Evolutionary conservation across 2,113 vertebrate species (phyloP), one percentile per base, ranked within the genome.

Genomic region (Cryptomyrus ogoouensis): DNA sequence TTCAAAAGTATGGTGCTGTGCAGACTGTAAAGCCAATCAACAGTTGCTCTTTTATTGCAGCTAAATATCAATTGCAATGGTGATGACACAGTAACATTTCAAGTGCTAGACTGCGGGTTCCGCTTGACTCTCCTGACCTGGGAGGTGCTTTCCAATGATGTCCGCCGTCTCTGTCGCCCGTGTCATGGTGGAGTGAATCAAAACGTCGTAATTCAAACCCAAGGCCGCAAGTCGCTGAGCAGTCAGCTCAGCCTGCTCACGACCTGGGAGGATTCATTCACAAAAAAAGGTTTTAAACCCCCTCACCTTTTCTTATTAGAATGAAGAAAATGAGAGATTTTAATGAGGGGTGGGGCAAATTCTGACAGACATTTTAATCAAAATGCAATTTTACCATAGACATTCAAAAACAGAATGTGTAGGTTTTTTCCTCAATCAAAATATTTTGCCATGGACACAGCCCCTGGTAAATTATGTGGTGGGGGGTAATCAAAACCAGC

Each of bases 131-230:
- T 21, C 52, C 94, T 93, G 91, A 98, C 98, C 98, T 94, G 98
- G 96, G 46, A 99, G 95, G 94, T 98, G 93, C 92, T 97, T 98
- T 94, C 97, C 97, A 93, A 98, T 97, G 89, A 99, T 98, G 85
- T 97, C 93, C 0, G 97, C 97, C 0, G 98, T 99, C 94, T 99
- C 98, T 2, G 96, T 96, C 0, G 98, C 98, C 87, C 98, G 96
- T 12, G 97, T 94, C 98, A 99, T 99, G 74, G 97, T 97, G 87
- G 98, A 99, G 93, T 99, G 96, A 87, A 99, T 91, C 3, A 99
- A 95, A 89, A 97, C 94, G 80, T 97, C 97, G 83, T 98, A 99
- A 92, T 97, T 98, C 91, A 99, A 92, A 52, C 98, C 98, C 92
- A 99, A 89, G 0, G 96, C 96, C 12, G 97, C 96, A 80, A 99